Evolutionary conservation across 2,888 invertebrate genomes (phyloP).

Genomic region (Anodontia alba): DNA sequence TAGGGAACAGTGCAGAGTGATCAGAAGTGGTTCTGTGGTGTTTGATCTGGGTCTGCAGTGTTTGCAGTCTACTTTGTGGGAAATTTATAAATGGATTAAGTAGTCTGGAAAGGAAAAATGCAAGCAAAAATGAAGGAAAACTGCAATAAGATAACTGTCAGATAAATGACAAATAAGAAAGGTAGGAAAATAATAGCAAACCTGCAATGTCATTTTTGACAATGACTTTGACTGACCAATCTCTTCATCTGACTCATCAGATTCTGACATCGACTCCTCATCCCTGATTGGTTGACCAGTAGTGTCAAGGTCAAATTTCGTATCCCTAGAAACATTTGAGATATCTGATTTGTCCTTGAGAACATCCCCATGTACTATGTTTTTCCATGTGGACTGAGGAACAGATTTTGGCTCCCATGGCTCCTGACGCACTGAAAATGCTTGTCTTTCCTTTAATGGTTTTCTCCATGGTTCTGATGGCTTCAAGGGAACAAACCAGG

Average conservation of each 20-base stretch:
- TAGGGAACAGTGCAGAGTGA: too few species aligned
- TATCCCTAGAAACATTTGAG: conserved; percentile 60
- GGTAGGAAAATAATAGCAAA: conserved; percentile 29
- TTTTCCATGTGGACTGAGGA: conserved; percentile 61
- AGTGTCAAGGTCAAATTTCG: conserved; percentile 70
- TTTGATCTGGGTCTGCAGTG: too few species aligned
- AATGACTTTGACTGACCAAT: conserved; percentile 61
- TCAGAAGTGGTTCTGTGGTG: too few species aligned
- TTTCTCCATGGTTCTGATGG: conserved; percentile 73
- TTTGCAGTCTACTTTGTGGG: too few species aligned
- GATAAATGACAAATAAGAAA: too few species aligned
- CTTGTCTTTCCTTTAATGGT: conserved; percentile 76
- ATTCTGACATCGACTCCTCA: conserved; percentile 46
- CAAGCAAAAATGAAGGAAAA: too few species aligned
- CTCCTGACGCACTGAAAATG: conserved; percentile 63
- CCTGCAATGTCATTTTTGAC: conserved; percentile 74
- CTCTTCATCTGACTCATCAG: conserved; percentile 64
- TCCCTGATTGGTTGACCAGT: conserved; percentile 60
- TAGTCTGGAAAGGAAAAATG: too few species aligned
- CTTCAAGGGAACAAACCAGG: conserved; percentile 78
- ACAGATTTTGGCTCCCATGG: conserved; percentile 68
- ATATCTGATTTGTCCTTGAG: conserved; percentile 56
- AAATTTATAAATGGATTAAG: too few species aligned
- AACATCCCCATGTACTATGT: conserved; percentile 60
- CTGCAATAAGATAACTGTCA: too few species aligned